These are phyloP conservation scores for Oreohelix idahoensis DNA, from an alignment of 1,140 invertebrate genomes.

Conservation along the genomic window DNA sequence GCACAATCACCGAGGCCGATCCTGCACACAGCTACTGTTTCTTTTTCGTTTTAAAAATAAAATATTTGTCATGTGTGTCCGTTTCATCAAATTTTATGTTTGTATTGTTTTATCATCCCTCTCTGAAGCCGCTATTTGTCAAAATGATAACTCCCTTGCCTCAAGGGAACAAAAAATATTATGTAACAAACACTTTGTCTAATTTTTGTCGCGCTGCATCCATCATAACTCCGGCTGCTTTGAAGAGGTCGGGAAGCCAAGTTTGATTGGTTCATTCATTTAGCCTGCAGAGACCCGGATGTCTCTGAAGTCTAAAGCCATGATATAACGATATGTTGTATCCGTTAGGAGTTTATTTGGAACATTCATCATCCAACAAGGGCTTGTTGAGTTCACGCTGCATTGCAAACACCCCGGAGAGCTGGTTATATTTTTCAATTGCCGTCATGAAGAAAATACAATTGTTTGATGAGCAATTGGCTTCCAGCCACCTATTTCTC, in stretches of 20 bases:
- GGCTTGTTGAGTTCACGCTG: background rate
- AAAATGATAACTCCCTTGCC: background rate
- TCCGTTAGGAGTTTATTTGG: slow-evolving; percentile 24
- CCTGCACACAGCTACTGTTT: background rate
- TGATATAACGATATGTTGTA: slow-evolving; percentile 22
- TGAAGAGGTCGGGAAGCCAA: background rate
- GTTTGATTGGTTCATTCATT: slow-evolving; percentile 9
- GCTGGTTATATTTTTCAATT: slow-evolving; percentile 26
- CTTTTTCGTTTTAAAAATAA: too few species aligned
- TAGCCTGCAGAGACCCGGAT: slow-evolving; percentile 10
- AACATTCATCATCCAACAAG: slow-evolving; percentile 25
- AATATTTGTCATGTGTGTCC: background rate
- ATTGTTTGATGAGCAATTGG: slow-evolving; percentile 35
- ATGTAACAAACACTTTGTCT: slow-evolving; percentile 11
- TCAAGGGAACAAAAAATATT: background rate
- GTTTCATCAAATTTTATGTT: background rate
- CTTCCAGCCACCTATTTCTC: slow-evolving; percentile 15
- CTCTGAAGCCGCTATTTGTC: background rate
- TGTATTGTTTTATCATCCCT: slow-evolving; percentile 1
- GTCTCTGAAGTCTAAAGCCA: slow-evolving; percentile 8
- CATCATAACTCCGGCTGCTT: background rate
- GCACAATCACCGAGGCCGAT: too few species aligned
- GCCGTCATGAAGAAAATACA: background rate
- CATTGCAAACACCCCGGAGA: slow-evolving; percentile 18
- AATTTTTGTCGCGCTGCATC: slow-evolving; percentile 1